Conservation (phyloP, 2,888 invertebrate genomes). For the Hololepta plana region DNA sequence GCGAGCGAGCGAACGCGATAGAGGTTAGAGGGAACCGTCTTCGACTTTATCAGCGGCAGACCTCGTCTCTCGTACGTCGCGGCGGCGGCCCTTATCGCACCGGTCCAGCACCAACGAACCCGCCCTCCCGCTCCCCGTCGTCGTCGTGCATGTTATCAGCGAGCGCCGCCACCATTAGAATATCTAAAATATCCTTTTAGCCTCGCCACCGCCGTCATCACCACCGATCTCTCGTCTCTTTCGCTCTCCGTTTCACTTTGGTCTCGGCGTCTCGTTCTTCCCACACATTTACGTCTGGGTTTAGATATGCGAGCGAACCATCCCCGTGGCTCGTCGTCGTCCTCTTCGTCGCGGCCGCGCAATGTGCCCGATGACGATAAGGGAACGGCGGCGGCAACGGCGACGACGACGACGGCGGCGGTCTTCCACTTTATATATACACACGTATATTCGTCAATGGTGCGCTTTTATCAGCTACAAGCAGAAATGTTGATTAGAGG, state of each 20-base stretch:
- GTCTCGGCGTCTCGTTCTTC: too few relatives aligned
- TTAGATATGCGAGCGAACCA: too few relatives aligned
- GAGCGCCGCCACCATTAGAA: constrained; percentile 29
- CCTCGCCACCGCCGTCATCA: too few relatives aligned
- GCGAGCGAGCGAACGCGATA: constrained; percentile 10
- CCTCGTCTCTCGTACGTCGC: too few relatives aligned
- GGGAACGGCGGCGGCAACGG: constrained; percentile 25
- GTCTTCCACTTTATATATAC: too few relatives aligned
- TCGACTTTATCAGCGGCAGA: constrained; percentile 27
- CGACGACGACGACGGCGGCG: too few relatives aligned
- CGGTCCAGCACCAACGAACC: constrained; percentile 23
- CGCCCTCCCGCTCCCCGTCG: neutral
- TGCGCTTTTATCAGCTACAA: constrained; percentile 26
- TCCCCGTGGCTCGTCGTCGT: constrained; percentile 16
- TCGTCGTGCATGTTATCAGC: constrained; percentile 27
- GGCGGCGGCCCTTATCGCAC: constrained; percentile 25
- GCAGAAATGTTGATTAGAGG: constrained; percentile 26
- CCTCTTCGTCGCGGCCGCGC: constrained; percentile 11
- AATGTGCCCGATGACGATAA: constrained; percentile 13
- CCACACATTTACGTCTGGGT: too few relatives aligned
- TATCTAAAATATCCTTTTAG: constrained; percentile 30
- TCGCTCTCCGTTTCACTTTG: too few relatives aligned
- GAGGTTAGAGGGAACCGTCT: too few relatives aligned
- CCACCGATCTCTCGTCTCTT: too few relatives aligned
- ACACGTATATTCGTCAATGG: constrained; percentile 31